A percentile compares a stretch with the other conserved stretches of the same genome.
phyloP scores from a whole-genome alignment of 2,113 vertebrate species.

The Scytalopus superciliaris region DNA sequence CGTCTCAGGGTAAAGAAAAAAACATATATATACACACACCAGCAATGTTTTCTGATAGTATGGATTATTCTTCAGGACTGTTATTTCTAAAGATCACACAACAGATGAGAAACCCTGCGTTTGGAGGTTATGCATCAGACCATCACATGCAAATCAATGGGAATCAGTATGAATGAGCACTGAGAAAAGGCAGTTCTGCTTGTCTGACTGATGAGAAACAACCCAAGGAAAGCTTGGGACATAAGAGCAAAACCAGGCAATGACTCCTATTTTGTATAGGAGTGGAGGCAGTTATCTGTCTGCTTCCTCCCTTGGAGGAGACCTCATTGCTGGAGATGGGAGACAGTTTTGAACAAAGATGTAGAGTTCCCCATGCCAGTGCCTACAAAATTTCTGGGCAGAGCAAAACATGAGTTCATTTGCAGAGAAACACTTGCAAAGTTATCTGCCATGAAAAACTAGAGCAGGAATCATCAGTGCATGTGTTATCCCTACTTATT shows the following conservation, averaged over 20 bases:
- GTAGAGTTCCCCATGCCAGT: rapidly evolving
- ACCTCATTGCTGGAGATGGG: rapidly evolving
- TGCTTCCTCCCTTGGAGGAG: not conserved
- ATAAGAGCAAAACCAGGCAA: not conserved
- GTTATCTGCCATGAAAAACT: not conserved
- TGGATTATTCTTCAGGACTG: not conserved
- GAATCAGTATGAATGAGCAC: not conserved
- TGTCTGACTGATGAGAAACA: not conserved
- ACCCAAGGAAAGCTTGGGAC: not conserved
- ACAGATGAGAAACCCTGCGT: not conserved
- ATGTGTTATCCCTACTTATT: rapidly evolving
- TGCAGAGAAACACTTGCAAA: not conserved
- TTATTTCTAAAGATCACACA: not conserved
- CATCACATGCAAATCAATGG: not conserved
- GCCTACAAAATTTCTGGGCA: not conserved
- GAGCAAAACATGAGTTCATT: not conserved
- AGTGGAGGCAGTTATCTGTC: not conserved
- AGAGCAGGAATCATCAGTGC: not conserved
- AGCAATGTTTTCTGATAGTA: not conserved
- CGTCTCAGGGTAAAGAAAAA: not conserved
- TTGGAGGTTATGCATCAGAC: not conserved
- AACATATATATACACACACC: not conserved
- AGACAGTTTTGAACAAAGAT: not conserved
- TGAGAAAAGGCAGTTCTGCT: not conserved
- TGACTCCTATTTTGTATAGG: not conserved